phyloP scores from a whole-genome alignment of 2,888 invertebrate genomes.

The Slavum lentiscoides region DNA sequence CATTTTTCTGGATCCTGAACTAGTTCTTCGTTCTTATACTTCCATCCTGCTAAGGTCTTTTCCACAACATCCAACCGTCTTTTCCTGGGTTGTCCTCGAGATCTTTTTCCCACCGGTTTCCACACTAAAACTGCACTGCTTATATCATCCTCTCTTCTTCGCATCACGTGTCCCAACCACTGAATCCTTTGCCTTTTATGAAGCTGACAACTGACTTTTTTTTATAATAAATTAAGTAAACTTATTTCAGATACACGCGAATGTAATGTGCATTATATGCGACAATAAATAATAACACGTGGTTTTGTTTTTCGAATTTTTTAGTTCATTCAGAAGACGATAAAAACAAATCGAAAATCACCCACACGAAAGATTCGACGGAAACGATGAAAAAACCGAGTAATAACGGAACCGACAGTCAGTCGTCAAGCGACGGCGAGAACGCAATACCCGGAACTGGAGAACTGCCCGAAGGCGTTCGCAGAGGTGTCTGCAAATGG shows the following conservation, averaged over 20 bases:
- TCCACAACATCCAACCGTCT: no score
- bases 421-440: constrained; percentile 33
- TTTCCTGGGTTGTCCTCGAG: no score
- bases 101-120: no score
- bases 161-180: no score
- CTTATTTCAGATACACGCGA: background rate
- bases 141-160: no score
- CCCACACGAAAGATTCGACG: background rate
- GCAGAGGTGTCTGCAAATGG: constrained; percentile 88
- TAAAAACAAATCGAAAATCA: background rate
- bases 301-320: constrained; percentile 1
- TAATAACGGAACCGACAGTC: constrained; percentile 33
- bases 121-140: no score
- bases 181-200: no score
- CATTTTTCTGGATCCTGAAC: no score
- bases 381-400: constrained; percentile 10
- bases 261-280: no score
- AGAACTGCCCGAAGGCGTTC: constrained; percentile 61
- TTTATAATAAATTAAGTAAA: background rate
- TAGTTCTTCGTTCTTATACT: no score
- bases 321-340: constrained; percentile 17
- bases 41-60: no score
- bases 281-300: background rate
- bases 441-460: constrained; percentile 61
- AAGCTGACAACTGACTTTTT: background rate